Evolutionary conservation across 2,888 invertebrate genomes (phyloP).

Genomic region (Conus canariensis): DNA sequence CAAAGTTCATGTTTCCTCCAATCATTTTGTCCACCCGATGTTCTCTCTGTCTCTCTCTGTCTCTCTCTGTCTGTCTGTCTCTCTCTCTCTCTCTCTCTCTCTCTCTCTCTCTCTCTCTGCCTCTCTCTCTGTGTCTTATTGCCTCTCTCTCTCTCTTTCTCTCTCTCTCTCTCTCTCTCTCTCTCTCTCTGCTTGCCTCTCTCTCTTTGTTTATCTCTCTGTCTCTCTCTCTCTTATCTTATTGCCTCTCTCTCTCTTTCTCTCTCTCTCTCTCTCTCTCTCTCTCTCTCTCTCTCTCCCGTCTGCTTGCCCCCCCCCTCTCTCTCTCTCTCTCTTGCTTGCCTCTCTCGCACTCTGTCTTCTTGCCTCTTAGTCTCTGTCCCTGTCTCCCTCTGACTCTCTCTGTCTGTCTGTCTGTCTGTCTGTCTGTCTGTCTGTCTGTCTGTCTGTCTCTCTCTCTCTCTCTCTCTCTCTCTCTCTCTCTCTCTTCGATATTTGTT

Average conservation of each 20-base stretch:
- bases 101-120: conserved; percentile 8
- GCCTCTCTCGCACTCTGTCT: background rate
- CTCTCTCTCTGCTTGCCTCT: background rate
- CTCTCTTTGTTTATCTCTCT: conserved; percentile 6
- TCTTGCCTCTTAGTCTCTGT: background rate
- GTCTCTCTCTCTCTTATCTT: conserved; percentile 25
- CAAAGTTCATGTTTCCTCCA: no score
- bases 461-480: no score
- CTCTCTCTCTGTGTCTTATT: conserved; percentile 23
- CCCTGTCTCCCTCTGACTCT: no score
- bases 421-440: no score
- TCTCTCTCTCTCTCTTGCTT: background rate
- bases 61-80: background rate
- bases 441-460: no score
- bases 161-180: conserved; percentile 24
- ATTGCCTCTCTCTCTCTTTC: conserved; percentile 19
- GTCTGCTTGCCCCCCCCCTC: background rate
- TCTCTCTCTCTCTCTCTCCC: background rate
- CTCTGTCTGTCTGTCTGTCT: no score
- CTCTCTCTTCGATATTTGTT: no score
- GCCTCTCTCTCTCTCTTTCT: conserved; percentile 25
- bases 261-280: conserved; percentile 30
- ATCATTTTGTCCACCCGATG: background rate
- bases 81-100: background rate
- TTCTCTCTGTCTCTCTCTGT: background rate